Percentiles rank a stretch among this genome's conserved stretches.
These are phyloP conservation scores for Oophaga sylvatica DNA, from an alignment of 2,797 vertebrate genomes.

Conservation along the genomic window DNA sequence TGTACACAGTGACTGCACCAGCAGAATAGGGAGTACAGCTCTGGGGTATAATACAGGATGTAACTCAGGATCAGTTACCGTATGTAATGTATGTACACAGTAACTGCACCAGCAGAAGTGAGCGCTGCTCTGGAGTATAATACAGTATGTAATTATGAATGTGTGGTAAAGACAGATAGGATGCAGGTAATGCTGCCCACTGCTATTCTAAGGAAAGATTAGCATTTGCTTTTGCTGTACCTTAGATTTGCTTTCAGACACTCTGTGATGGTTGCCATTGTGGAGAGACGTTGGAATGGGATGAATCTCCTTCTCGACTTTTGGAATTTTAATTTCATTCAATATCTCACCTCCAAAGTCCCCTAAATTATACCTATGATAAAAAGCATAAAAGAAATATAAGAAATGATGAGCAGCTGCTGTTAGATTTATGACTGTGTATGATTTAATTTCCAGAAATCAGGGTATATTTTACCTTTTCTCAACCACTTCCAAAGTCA, in stretches of 20 bases:
- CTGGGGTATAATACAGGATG: too few species aligned
- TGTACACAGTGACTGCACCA: too few species aligned
- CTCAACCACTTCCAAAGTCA: slow-evolving; percentile 90
- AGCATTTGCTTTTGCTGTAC: slow-evolving; percentile 64
- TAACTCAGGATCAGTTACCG: too few species aligned
- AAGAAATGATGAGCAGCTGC: not conserved
- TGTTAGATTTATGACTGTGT: not conserved
- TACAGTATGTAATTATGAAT: too few species aligned
- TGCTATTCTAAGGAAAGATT: not conserved
- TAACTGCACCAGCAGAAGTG: too few species aligned
- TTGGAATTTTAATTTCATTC: slow-evolving; percentile 83
- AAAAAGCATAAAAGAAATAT: not conserved
- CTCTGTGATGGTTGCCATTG: slow-evolving; percentile 84
- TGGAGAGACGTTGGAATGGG: slow-evolving; percentile 78
- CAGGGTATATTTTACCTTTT: slow-evolving; percentile 78
- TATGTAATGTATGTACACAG: too few species aligned
- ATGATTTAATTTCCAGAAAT: not conserved
- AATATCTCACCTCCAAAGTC: slow-evolving; percentile 90
- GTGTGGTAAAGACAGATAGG: too few species aligned
- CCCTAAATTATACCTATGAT: slow-evolving; percentile 82
- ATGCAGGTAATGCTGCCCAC: not conserved
- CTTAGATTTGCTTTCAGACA: slow-evolving; percentile 86
- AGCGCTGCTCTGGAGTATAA: too few species aligned
- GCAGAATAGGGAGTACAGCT: too few species aligned
- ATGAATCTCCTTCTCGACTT: slow-evolving; percentile 83